These are phyloP conservation scores for Helarctos malayanus DNA, from an alignment of 2,797 vertebrate species.

Conservation along the genomic window DNA sequence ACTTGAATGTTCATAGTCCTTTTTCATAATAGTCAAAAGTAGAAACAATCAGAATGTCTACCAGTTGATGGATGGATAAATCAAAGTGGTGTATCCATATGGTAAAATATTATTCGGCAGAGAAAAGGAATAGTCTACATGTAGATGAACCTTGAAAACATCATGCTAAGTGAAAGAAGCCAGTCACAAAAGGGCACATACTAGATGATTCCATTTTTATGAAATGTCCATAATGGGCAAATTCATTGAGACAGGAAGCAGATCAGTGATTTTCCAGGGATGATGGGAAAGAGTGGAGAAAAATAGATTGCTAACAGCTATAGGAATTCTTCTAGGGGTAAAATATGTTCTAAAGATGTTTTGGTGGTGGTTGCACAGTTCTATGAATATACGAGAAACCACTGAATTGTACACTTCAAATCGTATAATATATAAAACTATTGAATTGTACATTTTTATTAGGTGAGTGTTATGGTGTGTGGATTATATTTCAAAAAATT, in stretches of 20 bases:
- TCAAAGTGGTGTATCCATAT: neutral
- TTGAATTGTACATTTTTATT: neutral
- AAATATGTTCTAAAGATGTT: neutral
- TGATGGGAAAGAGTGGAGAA: neutral
- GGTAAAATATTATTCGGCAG: neutral
- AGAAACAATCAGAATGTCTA: neutral
- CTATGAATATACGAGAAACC: neutral
- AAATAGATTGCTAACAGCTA: too few species aligned
- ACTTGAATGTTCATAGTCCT: neutral
- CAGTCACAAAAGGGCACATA: neutral
- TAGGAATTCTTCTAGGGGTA: neutral
- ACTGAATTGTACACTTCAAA: neutral
- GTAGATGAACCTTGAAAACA: neutral
- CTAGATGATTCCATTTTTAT: neutral
- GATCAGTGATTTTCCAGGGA: neutral
- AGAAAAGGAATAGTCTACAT: neutral
- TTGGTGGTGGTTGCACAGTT: neutral
- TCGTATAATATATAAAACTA: neutral
- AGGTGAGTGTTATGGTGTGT: neutral
- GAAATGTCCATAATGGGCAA: neutral
- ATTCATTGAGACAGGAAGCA: neutral
- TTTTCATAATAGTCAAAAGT: neutral
- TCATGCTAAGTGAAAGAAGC: neutral
- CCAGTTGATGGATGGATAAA: neutral
- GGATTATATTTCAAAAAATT: neutral